Percentiles rank a stretch among this genome's conserved stretches.
These are phyloP conservation scores for Hormiphora californensis DNA, from an alignment of 37 sponge, comb jelly and placozoan genomes.

Conservation along the genomic window DNA sequence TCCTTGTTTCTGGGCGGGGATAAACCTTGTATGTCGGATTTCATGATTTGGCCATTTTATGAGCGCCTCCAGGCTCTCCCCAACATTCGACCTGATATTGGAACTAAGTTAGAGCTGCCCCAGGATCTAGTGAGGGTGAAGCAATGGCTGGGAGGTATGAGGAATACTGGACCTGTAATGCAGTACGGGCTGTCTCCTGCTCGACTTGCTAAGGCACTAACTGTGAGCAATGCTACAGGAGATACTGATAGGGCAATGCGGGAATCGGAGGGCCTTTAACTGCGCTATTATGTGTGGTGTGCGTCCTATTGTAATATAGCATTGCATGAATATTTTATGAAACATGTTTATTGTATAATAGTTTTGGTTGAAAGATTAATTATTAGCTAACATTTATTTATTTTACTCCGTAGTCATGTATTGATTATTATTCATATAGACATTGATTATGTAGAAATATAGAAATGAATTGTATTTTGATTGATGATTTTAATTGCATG, in stretches of 20 bases:
- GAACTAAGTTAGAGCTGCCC: not conserved
- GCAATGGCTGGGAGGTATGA: constrained; percentile 8
- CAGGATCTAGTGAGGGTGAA: not conserved
- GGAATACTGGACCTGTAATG: constrained; percentile 3
- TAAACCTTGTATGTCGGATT: constrained; percentile 39
- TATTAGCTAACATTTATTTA: no score
- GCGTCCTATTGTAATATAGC: no score
- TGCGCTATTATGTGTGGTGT: no score
- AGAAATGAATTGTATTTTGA: no score
- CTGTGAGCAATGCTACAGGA: not conserved
- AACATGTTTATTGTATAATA: no score
- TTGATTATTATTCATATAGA: no score
- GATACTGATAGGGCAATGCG: not conserved
- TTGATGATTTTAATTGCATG: no score
- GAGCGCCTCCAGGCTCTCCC: constrained; percentile 7
- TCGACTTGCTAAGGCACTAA: not conserved
- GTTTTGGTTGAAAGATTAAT: no score
- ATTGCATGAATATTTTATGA: no score
- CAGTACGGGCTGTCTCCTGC: constrained; percentile 9
- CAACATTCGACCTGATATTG: not conserved
- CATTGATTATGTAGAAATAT: no score
- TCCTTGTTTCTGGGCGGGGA: not conserved
- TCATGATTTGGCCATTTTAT: constrained; percentile 49
- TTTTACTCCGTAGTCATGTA: no score
- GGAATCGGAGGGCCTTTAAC: constrained; percentile 21